These are phyloP conservation scores for Charadrius vociferus DNA, from an alignment of 2,113 vertebrate species.

Conservation along the genomic window DNA sequence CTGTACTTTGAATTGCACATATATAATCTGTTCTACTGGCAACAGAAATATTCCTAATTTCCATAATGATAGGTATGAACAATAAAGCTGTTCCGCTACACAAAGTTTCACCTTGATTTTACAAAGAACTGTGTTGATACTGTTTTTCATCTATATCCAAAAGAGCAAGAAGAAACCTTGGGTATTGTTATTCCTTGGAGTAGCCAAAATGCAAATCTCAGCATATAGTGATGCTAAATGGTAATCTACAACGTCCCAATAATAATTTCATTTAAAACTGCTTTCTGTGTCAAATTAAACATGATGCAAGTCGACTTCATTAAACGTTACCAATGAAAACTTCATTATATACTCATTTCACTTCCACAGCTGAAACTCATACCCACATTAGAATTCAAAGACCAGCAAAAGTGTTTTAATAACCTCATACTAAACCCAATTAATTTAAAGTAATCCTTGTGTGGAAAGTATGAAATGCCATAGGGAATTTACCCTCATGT, in stretches of 20 bases:
- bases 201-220: background rate
- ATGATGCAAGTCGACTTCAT: background rate
- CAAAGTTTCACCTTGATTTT: background rate
- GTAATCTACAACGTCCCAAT: background rate
- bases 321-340: background rate
- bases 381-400: background rate
- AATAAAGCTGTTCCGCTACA: background rate
- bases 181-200: background rate
- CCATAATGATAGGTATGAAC: background rate
- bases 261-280: background rate
- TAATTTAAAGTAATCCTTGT: background rate
- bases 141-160: background rate
- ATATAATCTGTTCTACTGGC: background rate
- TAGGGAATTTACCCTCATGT: background rate
- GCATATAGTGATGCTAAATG: background rate
- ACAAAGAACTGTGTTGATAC: fast-evolving
- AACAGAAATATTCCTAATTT: background rate
- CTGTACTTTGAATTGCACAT: background rate
- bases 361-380: background rate
- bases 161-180: background rate
- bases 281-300: background rate
- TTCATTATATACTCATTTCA: background rate
- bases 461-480: background rate
- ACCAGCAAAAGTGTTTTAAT: background rate
- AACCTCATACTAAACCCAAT: background rate